phyloP scores from a whole-genome alignment of 1,140 invertebrate species.

The Marisa cornuarietis region DNA sequence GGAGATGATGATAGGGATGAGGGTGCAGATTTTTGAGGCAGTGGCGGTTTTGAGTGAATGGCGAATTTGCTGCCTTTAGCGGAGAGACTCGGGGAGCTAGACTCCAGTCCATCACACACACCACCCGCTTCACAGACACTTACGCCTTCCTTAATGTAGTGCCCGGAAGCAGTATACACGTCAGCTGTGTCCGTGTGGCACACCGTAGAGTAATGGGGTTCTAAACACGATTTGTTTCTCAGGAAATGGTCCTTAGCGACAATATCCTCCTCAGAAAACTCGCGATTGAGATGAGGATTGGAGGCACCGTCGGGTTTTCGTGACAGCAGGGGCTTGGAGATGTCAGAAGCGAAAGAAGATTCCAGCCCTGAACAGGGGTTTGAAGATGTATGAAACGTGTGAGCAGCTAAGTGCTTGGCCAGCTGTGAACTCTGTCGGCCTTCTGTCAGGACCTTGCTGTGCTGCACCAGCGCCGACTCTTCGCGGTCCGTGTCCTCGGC shows the following conservation, averaged over 20 bases:
- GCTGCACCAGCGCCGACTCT: conserved; percentile 30
- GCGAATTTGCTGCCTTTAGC: conserved; percentile 17
- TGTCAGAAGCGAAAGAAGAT: conserved; percentile 19
- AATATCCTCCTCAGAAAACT: conserved; percentile 33
- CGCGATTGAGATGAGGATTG: conserved; percentile 79
- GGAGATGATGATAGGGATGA: conserved; percentile 38
- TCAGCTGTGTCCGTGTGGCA: conserved; percentile 4
- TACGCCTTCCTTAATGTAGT: conserved; percentile 10
- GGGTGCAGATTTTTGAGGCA: conserved; percentile 44
- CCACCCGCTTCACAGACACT: neutral
- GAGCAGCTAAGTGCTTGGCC: conserved; percentile 14
- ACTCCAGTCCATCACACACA: conserved; percentile 14
- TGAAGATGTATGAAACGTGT: neutral
- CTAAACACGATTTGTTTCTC: neutral
- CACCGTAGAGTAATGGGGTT: conserved; percentile 4
- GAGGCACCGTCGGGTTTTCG: conserved; percentile 89
- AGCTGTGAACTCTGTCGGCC: conserved; percentile 28
- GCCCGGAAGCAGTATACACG: conserved; percentile 9
- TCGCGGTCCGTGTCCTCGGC: conserved; percentile 31
- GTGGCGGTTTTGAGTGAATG: conserved; percentile 28
- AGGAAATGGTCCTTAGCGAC: conserved; percentile 9
- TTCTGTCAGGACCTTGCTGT: conserved; percentile 31
- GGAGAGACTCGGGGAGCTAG: conserved; percentile 17
- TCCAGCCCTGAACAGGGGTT: neutral
- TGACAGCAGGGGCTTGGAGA: conserved; percentile 38